Evolutionary conservation across 2,888 invertebrate species (phyloP).

Genomic region (Pollenia amentaria): DNA sequence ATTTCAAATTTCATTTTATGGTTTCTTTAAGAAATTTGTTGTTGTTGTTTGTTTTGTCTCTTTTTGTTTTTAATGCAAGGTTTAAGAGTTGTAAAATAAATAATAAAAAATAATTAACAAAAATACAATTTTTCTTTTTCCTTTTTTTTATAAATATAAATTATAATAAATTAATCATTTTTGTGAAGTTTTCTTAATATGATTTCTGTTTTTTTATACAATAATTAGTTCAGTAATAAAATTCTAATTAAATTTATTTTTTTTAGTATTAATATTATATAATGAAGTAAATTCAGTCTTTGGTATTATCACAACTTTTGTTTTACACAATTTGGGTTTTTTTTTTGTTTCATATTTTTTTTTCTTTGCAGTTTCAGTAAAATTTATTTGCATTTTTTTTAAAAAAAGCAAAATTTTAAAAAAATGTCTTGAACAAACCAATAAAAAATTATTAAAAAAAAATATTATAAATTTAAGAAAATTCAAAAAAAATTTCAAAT

Average conservation of each 20-base stretch:
- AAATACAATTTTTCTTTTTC: constrained; percentile 35
- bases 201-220: constrained; percentile 40
- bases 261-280: constrained; percentile 61
- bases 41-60: constrained; percentile 13
- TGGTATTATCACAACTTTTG: constrained; percentile 85
- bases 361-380: constrained; percentile 43
- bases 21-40: constrained; percentile 54
- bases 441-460: constrained; percentile 28
- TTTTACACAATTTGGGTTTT: constrained; percentile 83
- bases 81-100: constrained; percentile 66
- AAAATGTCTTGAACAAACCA: constrained; percentile 25
- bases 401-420: constrained; percentile 56
- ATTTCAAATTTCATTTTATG: constrained; percentile 30
- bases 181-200: constrained; percentile 41
- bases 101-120: constrained; percentile 71
- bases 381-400: constrained; percentile 65
- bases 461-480: constrained; percentile 20
- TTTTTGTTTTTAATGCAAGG: constrained; percentile 66
- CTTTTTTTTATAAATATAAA: constrained; percentile 43
- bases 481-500: background rate
- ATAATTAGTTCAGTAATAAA: constrained; percentile 44
- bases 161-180: constrained; percentile 67
- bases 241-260: constrained; percentile 38
- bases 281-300: constrained; percentile 84
- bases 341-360: constrained; percentile 69